Percentiles rank a stretch among this genome's conserved stretches.
These are phyloP conservation scores for Temnothorax curvispinosus DNA, from an alignment of 1,140 invertebrate genomes.

Conservation along the genomic window DNA sequence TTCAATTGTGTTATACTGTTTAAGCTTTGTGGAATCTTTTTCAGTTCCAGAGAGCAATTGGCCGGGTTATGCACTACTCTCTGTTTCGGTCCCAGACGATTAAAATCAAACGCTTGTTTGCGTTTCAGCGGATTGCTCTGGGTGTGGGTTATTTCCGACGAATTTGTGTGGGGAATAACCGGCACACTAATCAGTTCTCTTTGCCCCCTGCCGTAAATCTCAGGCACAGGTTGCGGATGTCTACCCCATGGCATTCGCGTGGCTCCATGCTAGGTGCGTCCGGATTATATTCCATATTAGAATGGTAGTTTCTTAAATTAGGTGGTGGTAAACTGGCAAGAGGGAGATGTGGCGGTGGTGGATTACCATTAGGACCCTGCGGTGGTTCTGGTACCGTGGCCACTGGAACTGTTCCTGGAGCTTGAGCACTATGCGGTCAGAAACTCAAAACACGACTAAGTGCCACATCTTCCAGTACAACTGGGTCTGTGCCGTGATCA, in stretches of 20 bases:
- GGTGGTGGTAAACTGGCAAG: slow-evolving; percentile 85
- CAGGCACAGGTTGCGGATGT: slow-evolving; percentile 79
- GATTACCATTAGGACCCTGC: slow-evolving; percentile 83
- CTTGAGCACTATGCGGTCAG: slow-evolving; percentile 85
- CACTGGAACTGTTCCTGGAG: slow-evolving; percentile 83
- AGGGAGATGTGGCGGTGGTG: slow-evolving; percentile 84
- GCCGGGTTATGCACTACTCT: slow-evolving; percentile 84
- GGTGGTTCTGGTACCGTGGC: slow-evolving; percentile 80
- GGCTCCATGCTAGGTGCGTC: slow-evolving; percentile 92
- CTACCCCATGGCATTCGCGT: slow-evolving; percentile 85
- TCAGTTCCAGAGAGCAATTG: slow-evolving; percentile 95
- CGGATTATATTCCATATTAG: slow-evolving; percentile 92
- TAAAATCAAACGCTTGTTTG: slow-evolving; percentile 90
- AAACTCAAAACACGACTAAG: slow-evolving; percentile 87
- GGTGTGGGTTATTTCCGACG: slow-evolving; percentile 77
- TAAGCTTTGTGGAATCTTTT: slow-evolving; percentile 95
- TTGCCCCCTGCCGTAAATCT: slow-evolving; percentile 85
- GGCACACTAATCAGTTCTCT: slow-evolving; percentile 89
- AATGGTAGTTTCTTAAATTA: slow-evolving; percentile 85
- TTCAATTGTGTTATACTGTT: slow-evolving; percentile 98
- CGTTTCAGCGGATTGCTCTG: slow-evolving; percentile 81
- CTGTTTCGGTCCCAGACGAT: slow-evolving; percentile 88
- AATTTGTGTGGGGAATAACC: slow-evolving; percentile 86
- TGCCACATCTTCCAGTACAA: slow-evolving; percentile 95
- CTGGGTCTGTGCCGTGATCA: slow-evolving; percentile 97